Evolutionary conservation across 2,888 invertebrate species (phyloP).

Genomic region (Plagodis pulveraria): DNA sequence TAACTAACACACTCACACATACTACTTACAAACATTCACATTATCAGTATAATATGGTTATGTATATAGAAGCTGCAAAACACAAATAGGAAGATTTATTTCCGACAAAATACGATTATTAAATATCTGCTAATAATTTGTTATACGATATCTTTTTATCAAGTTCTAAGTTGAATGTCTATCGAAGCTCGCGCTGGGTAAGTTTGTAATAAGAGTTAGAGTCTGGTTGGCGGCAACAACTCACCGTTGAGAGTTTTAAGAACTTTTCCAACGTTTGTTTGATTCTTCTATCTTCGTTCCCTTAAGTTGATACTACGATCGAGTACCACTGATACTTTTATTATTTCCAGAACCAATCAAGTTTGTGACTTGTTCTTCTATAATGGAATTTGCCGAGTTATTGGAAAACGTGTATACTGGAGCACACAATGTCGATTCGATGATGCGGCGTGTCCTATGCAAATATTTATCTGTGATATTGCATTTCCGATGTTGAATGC

Average conservation of each 20-base stretch:
- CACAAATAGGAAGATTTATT: too few species aligned
- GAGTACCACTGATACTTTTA: slow-evolving; percentile 71
- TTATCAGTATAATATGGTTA: neutral
- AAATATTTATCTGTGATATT: slow-evolving; percentile 42
- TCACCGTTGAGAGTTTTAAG: slow-evolving; percentile 57
- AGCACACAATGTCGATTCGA: slow-evolving; percentile 33
- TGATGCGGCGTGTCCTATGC: slow-evolving; percentile 37
- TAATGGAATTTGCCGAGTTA: slow-evolving; percentile 54
- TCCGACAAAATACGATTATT: slow-evolving; percentile 1
- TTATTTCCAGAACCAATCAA: slow-evolving; percentile 65
- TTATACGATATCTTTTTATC: slow-evolving; percentile 50
- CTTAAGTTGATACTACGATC: slow-evolving; percentile 55
- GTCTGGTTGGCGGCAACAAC: slow-evolving; percentile 54
- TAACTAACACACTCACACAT: too few species aligned
- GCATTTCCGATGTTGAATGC: slow-evolving; percentile 41
- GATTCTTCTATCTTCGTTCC: slow-evolving; percentile 60
- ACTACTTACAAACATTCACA: too few species aligned
- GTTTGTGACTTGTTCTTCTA: slow-evolving; percentile 47
- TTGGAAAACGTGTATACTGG: slow-evolving; percentile 39
- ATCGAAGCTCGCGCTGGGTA: slow-evolving; percentile 44
- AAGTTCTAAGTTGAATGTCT: slow-evolving; percentile 62
- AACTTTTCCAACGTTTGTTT: slow-evolving; percentile 69
- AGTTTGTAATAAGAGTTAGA: slow-evolving; percentile 77
- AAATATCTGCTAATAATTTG: slow-evolving; percentile 5
- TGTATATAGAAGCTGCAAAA: too few species aligned